A percentile compares a stretch with the other conserved stretches of the same genome.
Conservation (phyloP, 2,113 vertebrate genomes). For the Macaca fascicularis region DNA sequence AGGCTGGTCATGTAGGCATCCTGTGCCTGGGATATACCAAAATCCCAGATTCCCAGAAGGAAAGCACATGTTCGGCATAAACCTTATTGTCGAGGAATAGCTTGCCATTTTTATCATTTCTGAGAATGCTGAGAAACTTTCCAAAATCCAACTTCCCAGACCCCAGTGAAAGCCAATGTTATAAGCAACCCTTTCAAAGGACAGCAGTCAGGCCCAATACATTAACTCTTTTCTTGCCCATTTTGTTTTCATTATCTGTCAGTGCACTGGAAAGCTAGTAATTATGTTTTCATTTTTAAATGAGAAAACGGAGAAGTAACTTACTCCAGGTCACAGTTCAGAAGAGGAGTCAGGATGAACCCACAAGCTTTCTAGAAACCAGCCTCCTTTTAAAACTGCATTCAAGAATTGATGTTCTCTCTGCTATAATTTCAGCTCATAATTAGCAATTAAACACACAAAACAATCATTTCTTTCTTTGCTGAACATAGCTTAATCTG, state of each 20-base stretch:
- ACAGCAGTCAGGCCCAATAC: rapidly evolving
- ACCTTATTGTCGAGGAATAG: background rate
- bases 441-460: background rate
- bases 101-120: background rate
- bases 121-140: background rate
- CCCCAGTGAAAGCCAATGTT: background rate
- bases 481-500: conserved; percentile 16
- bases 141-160: background rate
- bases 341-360: background rate
- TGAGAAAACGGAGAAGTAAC: background rate
- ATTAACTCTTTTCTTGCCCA: background rate
- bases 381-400: background rate
- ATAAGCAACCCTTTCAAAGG: background rate
- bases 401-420: background rate
- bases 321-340: background rate
- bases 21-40: background rate
- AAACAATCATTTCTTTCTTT: background rate
- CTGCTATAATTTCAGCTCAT: background rate
- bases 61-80: background rate
- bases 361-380: background rate
- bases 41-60: background rate
- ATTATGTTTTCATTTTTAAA: background rate
- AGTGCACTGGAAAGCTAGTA: background rate
- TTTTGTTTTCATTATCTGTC: background rate
- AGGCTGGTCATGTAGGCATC: background rate